Conservation (phyloP, 37 sponge, comb jelly and placozoan species). For the Chondrilla cf. caribensis region DNA sequence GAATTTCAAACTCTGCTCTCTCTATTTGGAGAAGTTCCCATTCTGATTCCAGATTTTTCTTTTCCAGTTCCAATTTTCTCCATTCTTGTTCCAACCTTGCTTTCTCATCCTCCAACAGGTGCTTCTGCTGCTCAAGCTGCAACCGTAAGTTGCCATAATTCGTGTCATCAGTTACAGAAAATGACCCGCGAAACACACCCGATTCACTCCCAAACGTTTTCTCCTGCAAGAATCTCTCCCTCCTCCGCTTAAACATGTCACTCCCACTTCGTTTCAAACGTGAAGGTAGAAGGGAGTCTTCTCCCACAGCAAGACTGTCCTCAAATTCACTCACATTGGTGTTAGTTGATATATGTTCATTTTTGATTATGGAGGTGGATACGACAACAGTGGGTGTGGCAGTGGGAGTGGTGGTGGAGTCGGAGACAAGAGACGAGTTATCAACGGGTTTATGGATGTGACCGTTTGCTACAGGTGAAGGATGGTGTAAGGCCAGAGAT, state of each 20-base stretch:
- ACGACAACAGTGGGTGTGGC: no score
- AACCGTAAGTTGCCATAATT: not conserved
- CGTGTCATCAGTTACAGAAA: no score
- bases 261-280: conserved; percentile 4
- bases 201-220: not conserved
- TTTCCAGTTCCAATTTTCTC: conserved; percentile 8
- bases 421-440: no score
- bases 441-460: no score
- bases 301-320: no score
- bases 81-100: conserved; percentile 16
- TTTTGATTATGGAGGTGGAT: no score
- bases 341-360: no score
- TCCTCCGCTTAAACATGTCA: conserved; percentile 15
- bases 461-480: no score
- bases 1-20: no score
- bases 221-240: not conserved
- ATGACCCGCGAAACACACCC: not conserved
- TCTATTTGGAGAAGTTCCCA: not conserved
- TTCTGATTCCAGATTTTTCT: not conserved
- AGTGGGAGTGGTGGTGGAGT: no score
- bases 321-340: no score
- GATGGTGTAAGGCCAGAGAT: no score
- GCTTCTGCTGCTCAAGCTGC: conserved; percentile 13
- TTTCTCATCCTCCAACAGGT: conserved; percentile 2
- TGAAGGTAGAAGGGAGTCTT: not conserved